Percentiles rank a stretch among this genome's conserved stretches.
These are phyloP conservation scores for Drosophila repletoides DNA, from an alignment of 1,140 invertebrate species.

Conservation along the genomic window DNA sequence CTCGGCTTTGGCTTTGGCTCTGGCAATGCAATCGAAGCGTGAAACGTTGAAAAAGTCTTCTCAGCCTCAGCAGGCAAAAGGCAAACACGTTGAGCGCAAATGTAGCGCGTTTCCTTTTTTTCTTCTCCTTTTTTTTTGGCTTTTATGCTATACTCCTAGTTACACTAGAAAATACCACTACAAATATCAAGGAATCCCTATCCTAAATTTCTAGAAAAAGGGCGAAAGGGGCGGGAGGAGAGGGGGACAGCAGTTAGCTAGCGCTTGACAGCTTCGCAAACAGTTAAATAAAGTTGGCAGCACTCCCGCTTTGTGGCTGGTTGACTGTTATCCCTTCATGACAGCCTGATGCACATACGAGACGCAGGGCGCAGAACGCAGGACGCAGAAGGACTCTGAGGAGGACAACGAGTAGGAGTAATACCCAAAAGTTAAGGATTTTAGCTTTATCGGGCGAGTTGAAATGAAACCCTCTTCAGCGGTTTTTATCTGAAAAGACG, in stretches of 20 bases:
- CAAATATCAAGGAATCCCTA: no score
- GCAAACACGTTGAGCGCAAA: slow-evolving; percentile 76
- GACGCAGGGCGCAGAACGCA: no score
- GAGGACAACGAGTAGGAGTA: no score
- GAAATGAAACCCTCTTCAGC: not conserved
- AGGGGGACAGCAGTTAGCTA: slow-evolving; percentile 77
- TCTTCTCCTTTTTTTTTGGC: no score
- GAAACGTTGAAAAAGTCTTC: slow-evolving; percentile 58
- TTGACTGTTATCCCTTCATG: slow-evolving; percentile 20
- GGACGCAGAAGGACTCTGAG: no score
- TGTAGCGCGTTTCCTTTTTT: slow-evolving; percentile 74
- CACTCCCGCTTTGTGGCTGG: slow-evolving; percentile 31
- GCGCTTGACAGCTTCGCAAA: slow-evolving; percentile 77
- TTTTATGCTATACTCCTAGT: slow-evolving; percentile 40
- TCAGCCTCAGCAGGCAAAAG: slow-evolving; percentile 55
- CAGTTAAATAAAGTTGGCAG: slow-evolving; percentile 78
- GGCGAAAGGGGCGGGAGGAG: no score
- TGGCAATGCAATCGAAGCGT: slow-evolving; percentile 67
- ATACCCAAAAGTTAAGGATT: slow-evolving; percentile 7
- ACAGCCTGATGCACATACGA: slow-evolving; percentile 22
- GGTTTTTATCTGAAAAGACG: no score
- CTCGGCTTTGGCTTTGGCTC: slow-evolving; percentile 27
- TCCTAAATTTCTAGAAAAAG: no score
- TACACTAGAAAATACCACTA: no score
- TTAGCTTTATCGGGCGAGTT: slow-evolving; percentile 12